These are phyloP conservation scores for Nesometra sesokonis DNA, from an alignment of 35 echinoderm and acorn worm species.

Conservation along the genomic window DNA sequence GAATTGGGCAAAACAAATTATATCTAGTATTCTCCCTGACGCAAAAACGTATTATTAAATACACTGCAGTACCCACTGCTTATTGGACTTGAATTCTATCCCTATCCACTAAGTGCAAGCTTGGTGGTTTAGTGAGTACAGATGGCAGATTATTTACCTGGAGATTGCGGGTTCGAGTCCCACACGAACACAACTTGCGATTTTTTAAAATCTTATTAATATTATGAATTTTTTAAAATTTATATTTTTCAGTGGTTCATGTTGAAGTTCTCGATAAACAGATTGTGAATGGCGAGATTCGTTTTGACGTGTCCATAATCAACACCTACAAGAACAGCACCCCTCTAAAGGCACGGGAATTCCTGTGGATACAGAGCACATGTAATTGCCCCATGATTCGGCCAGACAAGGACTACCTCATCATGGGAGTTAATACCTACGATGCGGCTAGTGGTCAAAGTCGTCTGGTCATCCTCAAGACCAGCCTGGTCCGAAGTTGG, in stretches of 20 bases:
- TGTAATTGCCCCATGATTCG: neutral
- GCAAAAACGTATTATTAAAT: no score
- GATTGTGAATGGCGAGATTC: neutral
- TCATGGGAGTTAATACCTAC: neutral
- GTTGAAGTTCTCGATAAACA: neutral
- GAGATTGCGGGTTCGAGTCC: no score
- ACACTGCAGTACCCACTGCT: no score
- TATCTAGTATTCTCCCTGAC: no score
- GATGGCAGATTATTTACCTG: no score
- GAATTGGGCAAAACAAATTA: no score
- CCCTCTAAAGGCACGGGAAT: neutral
- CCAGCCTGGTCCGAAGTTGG: neutral
- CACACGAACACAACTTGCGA: no score
- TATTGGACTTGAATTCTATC: no score
- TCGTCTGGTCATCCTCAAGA: neutral
- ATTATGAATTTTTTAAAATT: neutral
- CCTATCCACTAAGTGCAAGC: no score
- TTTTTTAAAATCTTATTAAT: no score
- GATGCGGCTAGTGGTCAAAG: neutral
- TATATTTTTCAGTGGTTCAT: neutral
- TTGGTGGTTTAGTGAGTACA: no score
- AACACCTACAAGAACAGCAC: neutral
- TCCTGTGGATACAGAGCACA: neutral
- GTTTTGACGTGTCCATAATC: neutral
- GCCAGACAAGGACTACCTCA: neutral